A percentile compares a stretch with the other conserved stretches of the same genome.
Conservation (phyloP, 2,888 invertebrate species). For the Amphiduros pacificus region DNA sequence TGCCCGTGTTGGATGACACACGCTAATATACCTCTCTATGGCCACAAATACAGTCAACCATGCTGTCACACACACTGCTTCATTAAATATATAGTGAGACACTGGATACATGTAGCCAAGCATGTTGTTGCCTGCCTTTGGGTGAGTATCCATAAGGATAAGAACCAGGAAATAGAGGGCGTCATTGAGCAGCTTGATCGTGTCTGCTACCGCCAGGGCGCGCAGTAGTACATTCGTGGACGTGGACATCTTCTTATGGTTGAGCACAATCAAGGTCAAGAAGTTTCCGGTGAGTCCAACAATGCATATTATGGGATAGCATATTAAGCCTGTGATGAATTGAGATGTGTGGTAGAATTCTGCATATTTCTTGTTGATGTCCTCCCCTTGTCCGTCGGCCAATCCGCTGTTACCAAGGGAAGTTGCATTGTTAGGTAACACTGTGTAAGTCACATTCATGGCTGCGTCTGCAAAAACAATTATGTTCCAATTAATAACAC, state of each 20-base stretch:
- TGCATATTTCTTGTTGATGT: constrained; percentile 24
- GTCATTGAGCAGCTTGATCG: constrained; percentile 47
- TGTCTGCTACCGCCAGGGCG: constrained; percentile 46
- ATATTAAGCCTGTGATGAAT: constrained; percentile 43
- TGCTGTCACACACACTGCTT: constrained; percentile 44
- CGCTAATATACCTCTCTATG: constrained; percentile 48
- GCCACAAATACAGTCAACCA: constrained; percentile 56
- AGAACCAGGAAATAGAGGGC: constrained; percentile 41
- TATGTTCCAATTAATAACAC: no score
- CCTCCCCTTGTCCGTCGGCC: not conserved
- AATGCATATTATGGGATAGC: constrained; percentile 45
- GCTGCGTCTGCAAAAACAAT: no score
- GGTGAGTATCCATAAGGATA: constrained; percentile 30
- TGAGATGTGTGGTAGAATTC: constrained; percentile 43
- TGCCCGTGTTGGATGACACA: constrained; percentile 45
- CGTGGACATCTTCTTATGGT: constrained; percentile 42
- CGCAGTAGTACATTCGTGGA: constrained; percentile 49
- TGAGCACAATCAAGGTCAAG: constrained; percentile 42
- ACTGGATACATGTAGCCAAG: constrained; percentile 44
- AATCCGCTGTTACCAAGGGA: no score
- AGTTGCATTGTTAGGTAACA: no score
- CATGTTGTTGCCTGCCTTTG: constrained; percentile 34
- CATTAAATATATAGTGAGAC: constrained; percentile 51
- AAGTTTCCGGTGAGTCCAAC: constrained; percentile 47
- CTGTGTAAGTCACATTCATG: no score